A percentile compares a stretch with the other conserved stretches of the same genome.
These are phyloP conservation scores for Disparrhopalites patrizii DNA, from an alignment of 2,888 invertebrate species.

Conservation along the genomic window DNA sequence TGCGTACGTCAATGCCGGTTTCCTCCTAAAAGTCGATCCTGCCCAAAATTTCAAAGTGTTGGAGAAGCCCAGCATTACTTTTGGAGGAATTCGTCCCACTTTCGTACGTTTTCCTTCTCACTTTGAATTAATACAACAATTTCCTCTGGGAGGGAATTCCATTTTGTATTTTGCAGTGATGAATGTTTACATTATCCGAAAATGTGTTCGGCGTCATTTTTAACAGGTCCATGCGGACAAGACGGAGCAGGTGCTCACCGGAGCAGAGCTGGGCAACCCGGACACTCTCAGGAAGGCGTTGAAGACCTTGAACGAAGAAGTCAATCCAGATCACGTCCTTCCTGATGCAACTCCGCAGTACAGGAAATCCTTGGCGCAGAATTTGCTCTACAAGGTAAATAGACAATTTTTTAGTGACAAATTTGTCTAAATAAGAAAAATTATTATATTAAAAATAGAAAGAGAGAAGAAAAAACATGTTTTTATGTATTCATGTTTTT, in stretches of 20 bases:
- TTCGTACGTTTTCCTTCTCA: constrained; percentile 38
- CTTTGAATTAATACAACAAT: too few relatives aligned
- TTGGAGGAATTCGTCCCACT: constrained; percentile 50
- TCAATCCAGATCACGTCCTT: constrained; percentile 61
- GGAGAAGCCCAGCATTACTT: constrained; percentile 51
- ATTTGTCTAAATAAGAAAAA: not conserved
- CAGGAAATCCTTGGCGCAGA: constrained; percentile 65
- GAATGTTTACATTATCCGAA: too few relatives aligned
- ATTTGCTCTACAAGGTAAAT: constrained; percentile 74
- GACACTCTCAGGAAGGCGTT: constrained; percentile 57
- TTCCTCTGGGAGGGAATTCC: too few relatives aligned
- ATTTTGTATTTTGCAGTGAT: too few relatives aligned
- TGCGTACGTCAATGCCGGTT: constrained; percentile 71
- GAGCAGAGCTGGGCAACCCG: constrained; percentile 53
- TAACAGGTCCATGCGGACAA: constrained; percentile 25
- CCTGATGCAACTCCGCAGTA: constrained; percentile 68
- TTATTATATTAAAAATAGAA: not conserved
- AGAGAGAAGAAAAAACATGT: too few relatives aligned
- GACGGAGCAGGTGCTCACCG: constrained; percentile 29
- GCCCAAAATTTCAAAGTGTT: constrained; percentile 55
- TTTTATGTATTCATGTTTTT: too few relatives aligned
- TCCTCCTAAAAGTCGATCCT: constrained; percentile 60
- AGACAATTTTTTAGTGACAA: not conserved
- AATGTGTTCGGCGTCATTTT: too few relatives aligned
- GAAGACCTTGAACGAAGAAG: constrained; percentile 58